phyloP scores from a whole-genome alignment of 2,888 invertebrate genomes.

The Eupelmus urozonus region DNA sequence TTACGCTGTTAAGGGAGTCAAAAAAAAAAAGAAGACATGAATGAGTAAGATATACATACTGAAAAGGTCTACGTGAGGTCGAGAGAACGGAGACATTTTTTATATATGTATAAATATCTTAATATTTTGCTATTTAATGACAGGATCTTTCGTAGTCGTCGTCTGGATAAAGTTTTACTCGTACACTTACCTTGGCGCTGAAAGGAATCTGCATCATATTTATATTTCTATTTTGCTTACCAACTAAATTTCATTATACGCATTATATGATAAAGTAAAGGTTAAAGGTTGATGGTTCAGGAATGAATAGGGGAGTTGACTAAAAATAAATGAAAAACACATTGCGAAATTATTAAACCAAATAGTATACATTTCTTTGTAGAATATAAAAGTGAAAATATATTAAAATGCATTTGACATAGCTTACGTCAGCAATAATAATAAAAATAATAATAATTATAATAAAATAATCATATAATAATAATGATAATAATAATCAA shows the following conservation, averaged over 20 bases:
- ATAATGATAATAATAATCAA: slow-evolving; percentile 73
- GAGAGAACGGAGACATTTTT: slow-evolving; percentile 60
- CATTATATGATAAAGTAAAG: not conserved
- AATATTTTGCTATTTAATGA: slow-evolving; percentile 32
- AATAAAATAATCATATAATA: slow-evolving; percentile 66
- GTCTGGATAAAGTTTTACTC: slow-evolving; percentile 56
- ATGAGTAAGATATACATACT: slow-evolving; percentile 31
- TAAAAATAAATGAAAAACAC: slow-evolving; percentile 71
- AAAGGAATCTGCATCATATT: slow-evolving; percentile 64
- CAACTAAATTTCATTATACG: slow-evolving; percentile 21
- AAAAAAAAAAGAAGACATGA: slow-evolving; percentile 33
- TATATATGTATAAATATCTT: slow-evolving; percentile 11
- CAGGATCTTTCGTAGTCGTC: slow-evolving; percentile 33
- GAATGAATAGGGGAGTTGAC: slow-evolving; percentile 65
- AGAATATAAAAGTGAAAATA: slow-evolving; percentile 77
- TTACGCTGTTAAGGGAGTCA: slow-evolving; percentile 31
- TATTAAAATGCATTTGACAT: slow-evolving; percentile 77
- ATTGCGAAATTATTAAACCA: slow-evolving; percentile 76
- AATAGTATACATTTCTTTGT: slow-evolving; percentile 76
- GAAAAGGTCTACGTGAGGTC: slow-evolving; percentile 53
- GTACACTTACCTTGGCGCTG: slow-evolving; percentile 75
- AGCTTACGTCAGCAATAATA: slow-evolving; percentile 72
- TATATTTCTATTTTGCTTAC: slow-evolving; percentile 27
- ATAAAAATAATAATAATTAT: slow-evolving; percentile 68
- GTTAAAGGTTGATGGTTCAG: slow-evolving; percentile 5